Conservation (phyloP, 2,888 invertebrate species). For the Augiades crinisus region DNA sequence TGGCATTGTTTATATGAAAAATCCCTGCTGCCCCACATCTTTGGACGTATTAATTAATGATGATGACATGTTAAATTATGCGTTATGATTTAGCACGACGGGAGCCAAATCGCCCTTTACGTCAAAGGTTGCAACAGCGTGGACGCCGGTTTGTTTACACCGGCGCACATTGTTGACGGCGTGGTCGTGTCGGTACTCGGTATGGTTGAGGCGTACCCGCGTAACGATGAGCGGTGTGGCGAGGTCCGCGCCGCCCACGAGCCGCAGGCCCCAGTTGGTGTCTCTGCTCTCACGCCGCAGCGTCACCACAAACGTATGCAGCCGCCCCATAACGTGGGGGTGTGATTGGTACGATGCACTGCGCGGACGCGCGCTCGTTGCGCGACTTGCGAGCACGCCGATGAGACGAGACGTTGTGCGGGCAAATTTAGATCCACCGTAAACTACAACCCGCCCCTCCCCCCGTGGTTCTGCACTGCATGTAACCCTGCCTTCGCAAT, state of each 20-base stretch:
- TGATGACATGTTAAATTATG: slow-evolving; percentile 17
- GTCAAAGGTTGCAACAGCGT: slow-evolving; percentile 10
- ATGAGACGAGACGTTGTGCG: slow-evolving; percentile 71
- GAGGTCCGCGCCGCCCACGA: slow-evolving; percentile 93
- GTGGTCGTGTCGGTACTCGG: slow-evolving; percentile 15
- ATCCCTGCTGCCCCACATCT: neutral
- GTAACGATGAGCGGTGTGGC: slow-evolving; percentile 94
- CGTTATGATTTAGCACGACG: slow-evolving; percentile 22
- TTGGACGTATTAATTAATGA: slow-evolving; percentile 7
- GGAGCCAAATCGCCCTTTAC: slow-evolving; percentile 21
- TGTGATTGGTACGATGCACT: slow-evolving; percentile 45
- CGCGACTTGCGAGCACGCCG: slow-evolving; percentile 64
- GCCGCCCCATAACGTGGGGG: slow-evolving; percentile 82
- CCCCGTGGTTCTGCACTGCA: slow-evolving; percentile 46
- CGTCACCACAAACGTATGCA: slow-evolving; percentile 88
- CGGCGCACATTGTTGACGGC: slow-evolving; percentile 41
- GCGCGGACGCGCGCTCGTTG: slow-evolving; percentile 51
- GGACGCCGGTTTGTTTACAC: slow-evolving; percentile 59
- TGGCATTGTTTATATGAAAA: slow-evolving; percentile 18
- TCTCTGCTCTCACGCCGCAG: slow-evolving; percentile 86
- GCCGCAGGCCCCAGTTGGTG: slow-evolving; percentile 92
- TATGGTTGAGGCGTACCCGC: slow-evolving; percentile 82
- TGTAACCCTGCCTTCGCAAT: slow-evolving; percentile 67
- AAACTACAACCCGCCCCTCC: slow-evolving; percentile 56
- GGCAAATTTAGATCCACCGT: slow-evolving; percentile 66